These are phyloP conservation scores for Siniperca chuatsi DNA, from an alignment of 2,113 vertebrate genomes.

Conservation along the genomic window DNA sequence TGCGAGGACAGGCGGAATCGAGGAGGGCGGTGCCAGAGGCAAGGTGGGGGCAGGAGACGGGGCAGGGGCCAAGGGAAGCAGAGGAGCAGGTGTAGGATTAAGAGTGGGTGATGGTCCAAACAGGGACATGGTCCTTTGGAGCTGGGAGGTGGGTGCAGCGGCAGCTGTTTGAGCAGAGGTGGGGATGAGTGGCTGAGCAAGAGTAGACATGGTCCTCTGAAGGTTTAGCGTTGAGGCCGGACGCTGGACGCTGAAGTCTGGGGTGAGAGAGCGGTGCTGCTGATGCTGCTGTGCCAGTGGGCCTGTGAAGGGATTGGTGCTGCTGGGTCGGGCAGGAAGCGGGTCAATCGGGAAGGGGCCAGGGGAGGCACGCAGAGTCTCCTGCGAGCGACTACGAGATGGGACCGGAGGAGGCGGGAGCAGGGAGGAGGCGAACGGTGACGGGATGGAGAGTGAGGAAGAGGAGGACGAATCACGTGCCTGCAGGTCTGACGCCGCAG, in stretches of 20 bases:
- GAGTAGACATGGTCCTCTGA: constrained; percentile 64
- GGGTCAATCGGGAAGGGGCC: constrained; percentile 80
- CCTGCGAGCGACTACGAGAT: constrained; percentile 86
- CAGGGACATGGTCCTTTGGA: constrained; percentile 54
- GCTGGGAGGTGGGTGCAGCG: constrained; percentile 44
- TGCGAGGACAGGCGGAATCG: constrained; percentile 50
- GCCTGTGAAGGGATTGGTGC: constrained; percentile 89
- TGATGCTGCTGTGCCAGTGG: constrained; percentile 62
- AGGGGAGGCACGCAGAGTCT: constrained; percentile 82
- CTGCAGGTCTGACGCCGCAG: constrained; percentile 77
- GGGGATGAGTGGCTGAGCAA: constrained; percentile 71
- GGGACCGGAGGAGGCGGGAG: constrained; percentile 84
- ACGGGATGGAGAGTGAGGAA: constrained; percentile 57
- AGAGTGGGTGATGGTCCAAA: constrained; percentile 44
- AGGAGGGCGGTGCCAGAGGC: constrained; percentile 63
- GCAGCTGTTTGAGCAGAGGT: constrained; percentile 41
- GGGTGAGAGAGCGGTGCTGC: constrained; percentile 73
- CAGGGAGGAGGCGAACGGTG: constrained; percentile 74
- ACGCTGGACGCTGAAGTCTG: constrained; percentile 70
- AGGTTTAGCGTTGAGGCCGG: constrained; percentile 56
- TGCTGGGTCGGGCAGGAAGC: constrained; percentile 76
- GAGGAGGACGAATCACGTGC: constrained; percentile 68
- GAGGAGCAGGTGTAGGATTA: constrained; percentile 31
- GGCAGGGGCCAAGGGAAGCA: neutral
- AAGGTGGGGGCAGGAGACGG: constrained; percentile 41